These are phyloP conservation scores for Muscina levida DNA, from an alignment of 2,888 invertebrate species.

Conservation along the genomic window DNA sequence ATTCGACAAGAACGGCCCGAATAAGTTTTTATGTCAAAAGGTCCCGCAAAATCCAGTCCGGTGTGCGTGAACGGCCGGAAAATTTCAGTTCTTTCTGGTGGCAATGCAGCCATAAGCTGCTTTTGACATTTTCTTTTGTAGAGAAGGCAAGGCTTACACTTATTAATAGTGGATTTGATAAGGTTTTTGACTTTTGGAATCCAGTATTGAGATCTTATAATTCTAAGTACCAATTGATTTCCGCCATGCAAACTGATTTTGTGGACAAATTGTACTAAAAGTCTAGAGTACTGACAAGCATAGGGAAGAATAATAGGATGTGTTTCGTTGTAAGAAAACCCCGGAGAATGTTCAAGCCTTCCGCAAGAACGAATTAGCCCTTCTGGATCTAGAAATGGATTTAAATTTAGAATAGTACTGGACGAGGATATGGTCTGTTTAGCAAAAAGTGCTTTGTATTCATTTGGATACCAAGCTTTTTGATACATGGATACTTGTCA, in stretches of 20 bases:
- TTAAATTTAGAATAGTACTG: constrained; percentile 33
- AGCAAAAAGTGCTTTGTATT: not conserved
- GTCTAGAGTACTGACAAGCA: not conserved
- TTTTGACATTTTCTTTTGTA: not conserved
- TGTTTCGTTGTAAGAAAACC: not conserved
- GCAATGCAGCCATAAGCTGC: not conserved
- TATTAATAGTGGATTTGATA: not conserved
- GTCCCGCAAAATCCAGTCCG: not conserved
- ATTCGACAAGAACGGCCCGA: not conserved
- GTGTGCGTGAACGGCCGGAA: not conserved
- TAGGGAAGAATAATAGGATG: not conserved
- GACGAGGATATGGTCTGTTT: constrained; percentile 11
- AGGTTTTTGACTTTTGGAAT: not conserved
- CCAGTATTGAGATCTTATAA: no score
- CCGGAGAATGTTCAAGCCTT: not conserved
- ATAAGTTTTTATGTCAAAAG: constrained; percentile 1
- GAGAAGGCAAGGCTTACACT: not conserved
- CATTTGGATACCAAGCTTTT: no score
- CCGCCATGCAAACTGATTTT: not conserved
- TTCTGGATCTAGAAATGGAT: no score
- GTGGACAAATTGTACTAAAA: not conserved
- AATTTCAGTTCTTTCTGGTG: not conserved
- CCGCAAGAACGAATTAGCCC: not conserved
- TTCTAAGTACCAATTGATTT: no score
- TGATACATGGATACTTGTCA: no score